Percentiles rank a stretch among this genome's conserved stretches.
phyloP scores from a whole-genome alignment of 2,113 vertebrate genomes.

The Campylorhamphus procurvoides region DNA sequence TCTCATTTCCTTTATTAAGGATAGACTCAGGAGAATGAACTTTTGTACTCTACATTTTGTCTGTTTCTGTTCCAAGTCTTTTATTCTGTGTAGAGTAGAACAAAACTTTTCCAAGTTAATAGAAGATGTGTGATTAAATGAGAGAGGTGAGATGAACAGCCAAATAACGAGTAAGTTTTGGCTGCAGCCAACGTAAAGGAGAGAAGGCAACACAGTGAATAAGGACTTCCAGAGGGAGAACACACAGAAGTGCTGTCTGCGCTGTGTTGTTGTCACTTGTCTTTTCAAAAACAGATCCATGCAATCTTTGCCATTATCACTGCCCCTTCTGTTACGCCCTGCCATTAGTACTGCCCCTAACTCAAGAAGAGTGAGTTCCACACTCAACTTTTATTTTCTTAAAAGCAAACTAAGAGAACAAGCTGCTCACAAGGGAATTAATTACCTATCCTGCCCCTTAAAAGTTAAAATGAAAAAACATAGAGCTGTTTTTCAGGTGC shows the following conservation, averaged over 20 bases:
- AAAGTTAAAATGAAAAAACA: background rate
- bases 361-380: fast-evolving
- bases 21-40: background rate
- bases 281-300: background rate
- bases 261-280: background rate
- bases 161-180: background rate
- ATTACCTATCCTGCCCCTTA: background rate
- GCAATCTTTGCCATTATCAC: fast-evolving
- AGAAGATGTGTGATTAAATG: background rate
- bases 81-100: background rate
- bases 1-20: background rate
- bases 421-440: background rate
- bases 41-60: background rate
- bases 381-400: background rate
- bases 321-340: background rate
- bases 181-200: background rate
- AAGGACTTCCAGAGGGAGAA: background rate
- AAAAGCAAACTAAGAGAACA: background rate
- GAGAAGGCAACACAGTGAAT: background rate
- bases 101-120: background rate
- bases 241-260: background rate
- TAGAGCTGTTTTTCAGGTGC: background rate
- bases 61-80: background rate
- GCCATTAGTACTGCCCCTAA: background rate
- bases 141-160: background rate